Conservation (phyloP, 2,113 vertebrate genomes). For the Pithys albifrons region DNA sequence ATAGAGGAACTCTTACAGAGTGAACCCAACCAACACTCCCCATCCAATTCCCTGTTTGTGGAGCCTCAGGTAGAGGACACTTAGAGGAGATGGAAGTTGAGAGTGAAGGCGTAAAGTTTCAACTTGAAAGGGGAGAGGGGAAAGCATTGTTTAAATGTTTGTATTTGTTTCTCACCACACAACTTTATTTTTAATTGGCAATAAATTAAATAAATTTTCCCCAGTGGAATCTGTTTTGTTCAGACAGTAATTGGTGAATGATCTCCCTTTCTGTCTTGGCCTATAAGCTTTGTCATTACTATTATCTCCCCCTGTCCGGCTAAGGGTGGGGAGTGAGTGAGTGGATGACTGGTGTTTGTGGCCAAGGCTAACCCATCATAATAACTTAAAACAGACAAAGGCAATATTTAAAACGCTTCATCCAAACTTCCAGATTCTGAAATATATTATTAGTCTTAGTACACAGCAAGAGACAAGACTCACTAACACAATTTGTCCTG, state of each 20-base stretch:
- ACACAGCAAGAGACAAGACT: not conserved
- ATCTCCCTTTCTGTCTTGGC: not conserved
- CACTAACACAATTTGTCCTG: not conserved
- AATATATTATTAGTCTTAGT: not conserved
- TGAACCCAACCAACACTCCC: rapidly evolving
- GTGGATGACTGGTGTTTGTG: rapidly evolving
- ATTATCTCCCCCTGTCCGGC: not conserved
- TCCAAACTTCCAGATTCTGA: not conserved
- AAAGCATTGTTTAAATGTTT: not conserved
- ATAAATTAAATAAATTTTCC: not conserved
- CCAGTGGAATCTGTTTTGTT: not conserved
- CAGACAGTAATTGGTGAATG: rapidly evolving
- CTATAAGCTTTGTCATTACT: not conserved
- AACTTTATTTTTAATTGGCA: not conserved
- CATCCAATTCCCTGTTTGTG: rapidly evolving
- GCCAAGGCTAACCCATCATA: not conserved
- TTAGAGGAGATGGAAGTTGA: not conserved
- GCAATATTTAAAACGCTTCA: not conserved
- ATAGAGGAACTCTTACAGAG: rapidly evolving
- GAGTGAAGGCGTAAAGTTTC: not conserved
- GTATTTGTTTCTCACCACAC: not conserved
- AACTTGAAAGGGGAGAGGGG: rapidly evolving
- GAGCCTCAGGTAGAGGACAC: not conserved
- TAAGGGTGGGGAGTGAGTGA: rapidly evolving
- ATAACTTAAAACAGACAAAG: not conserved